Base-by-base conservation (phyloP, 2,888 invertebrate genomes). In the Spatulosminthurus flaviceps region DNA sequence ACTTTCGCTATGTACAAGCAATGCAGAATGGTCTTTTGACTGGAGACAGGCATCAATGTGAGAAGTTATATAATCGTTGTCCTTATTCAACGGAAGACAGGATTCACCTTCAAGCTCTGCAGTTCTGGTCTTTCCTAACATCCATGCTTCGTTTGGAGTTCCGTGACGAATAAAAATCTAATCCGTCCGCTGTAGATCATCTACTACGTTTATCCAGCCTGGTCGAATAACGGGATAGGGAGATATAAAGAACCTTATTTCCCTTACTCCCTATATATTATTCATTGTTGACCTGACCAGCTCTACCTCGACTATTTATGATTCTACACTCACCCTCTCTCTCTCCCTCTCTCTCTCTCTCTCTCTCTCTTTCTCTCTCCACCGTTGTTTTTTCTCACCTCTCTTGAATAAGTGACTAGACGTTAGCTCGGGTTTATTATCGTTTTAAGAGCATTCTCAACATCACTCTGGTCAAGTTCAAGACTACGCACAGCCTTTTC, bases 41-140 rank as follows among this genome's bases (percentile, higher is more conserved):
- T 61, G 84, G 85, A 61, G 84, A 82, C 28, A 78, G 80, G 13
- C 80, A 77, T 11, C 61, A 71, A 41, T 86, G 86, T 78, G 80
- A 78, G 7, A 82, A 81, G 41, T 76, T 82, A 24, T 86, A 82
- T 82, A 80, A 83, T 34, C 80, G 76, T n/a, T 86, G 86, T 60
- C 86, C 86, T 16, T 84, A 85, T 80, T 82, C 86, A 0, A 84
- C 86, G 5, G 70, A 66, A 60, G 85, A 86, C 34, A 80, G 86
- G 71, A 78, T 86, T 22, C 86, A 86, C 81, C 86, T 86, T 85
- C 85, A 86, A 24, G 86, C 86, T 22, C 82, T 86, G 13, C 85
- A 86, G 79, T 86, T 86, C 76, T 86, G 86, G 86, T 85, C 86
- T 80, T 86, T 85, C 79, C 84, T 86, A 61, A 83, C 86, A 13